Evolutionary conservation across 53 echinoderm and acorn worm species (phyloP), one percentile per base, ranked within the genome.

Genomic region (Crossaster papposus): DNA sequence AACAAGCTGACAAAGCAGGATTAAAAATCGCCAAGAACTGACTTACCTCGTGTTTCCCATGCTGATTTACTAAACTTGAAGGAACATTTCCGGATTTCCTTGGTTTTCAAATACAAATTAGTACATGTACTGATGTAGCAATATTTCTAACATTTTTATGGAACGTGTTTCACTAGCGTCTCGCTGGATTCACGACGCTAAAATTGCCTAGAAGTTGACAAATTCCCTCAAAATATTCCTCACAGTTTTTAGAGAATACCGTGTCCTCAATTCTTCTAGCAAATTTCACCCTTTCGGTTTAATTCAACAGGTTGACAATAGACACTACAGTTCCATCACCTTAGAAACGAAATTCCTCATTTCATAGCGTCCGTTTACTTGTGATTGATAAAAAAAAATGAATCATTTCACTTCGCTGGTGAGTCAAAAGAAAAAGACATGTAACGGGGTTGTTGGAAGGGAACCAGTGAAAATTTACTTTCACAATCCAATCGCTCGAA

Each of bases 391-490:
- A 15, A 35, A 74, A 83, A 65, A 44, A 53, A 50, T 83, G 68
- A 81, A 55, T 82, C 44, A 84, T 85, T 85, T 85, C 85, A 52
- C 85, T 85, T 85, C 53, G 22, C 73, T 85, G 85, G 85, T 85
- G 8, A 70, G 70, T 28, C 37, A 12, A 17, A 32, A 5, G 7
- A 17, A 32, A 52, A 23, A 29, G 50, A 54, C 53, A 0, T 0
- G n/a, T n/a, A 11, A 4, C 13, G 10, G 24, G 23, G 18, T n/a
- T 34, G 10, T 8, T 54, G 53, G 54, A 73, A 33, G 87, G 77
- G 87, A 23, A 87, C 87, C 87, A 87, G 87, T 63, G 2, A 72
- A 30, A 29, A 24, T 77, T 87, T 87, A 87, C 87, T 87, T 87
- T 87, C 87, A 62, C 80, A 8, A 79, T 2, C 2, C 17, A 5